Conservation (phyloP, 2,888 invertebrate species). For the Fragum whitleyi region DNA sequence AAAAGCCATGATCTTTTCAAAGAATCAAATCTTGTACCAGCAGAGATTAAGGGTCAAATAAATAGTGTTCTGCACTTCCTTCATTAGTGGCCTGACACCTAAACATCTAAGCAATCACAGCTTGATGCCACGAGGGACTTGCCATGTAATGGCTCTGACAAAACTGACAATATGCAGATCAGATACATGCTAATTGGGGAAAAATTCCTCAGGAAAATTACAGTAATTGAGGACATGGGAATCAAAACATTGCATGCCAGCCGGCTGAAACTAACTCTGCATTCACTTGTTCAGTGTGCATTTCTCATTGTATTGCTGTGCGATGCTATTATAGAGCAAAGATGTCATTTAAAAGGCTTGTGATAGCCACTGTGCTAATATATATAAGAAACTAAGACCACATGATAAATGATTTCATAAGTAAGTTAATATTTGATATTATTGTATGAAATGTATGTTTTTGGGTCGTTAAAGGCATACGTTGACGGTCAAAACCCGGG, state of each 20-base stretch:
- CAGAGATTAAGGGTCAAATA: background rate
- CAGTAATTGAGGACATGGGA: conserved; percentile 22
- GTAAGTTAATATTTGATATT: no score
- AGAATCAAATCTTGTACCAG: background rate
- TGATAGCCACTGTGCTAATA: no score
- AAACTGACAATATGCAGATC: conserved; percentile 28
- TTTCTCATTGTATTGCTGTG: background rate
- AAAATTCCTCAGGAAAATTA: conserved; percentile 30
- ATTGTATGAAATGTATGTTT: no score
- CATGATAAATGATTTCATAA: no score
- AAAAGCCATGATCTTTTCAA: background rate
- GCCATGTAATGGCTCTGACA: conserved; percentile 14
- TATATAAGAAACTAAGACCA: no score
- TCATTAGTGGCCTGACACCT: conserved; percentile 17
- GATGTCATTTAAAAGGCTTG: no score
- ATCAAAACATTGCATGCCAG: conserved; percentile 25
- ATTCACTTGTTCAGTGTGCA: conserved; percentile 12
- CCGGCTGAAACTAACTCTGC: background rate
- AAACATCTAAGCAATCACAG: conserved; percentile 29
- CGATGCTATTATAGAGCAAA: background rate
- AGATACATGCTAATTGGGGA: conserved; percentile 32
- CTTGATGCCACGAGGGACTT: conserved; percentile 27
- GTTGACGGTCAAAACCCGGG: no score
- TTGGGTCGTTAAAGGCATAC: no score
- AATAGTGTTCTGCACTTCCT: conserved; percentile 4